Evolutionary conservation across 1,140 invertebrate genomes (phyloP), one percentile per base, ranked within the genome.

Genomic region (Dufourea novaeangliae): DNA sequence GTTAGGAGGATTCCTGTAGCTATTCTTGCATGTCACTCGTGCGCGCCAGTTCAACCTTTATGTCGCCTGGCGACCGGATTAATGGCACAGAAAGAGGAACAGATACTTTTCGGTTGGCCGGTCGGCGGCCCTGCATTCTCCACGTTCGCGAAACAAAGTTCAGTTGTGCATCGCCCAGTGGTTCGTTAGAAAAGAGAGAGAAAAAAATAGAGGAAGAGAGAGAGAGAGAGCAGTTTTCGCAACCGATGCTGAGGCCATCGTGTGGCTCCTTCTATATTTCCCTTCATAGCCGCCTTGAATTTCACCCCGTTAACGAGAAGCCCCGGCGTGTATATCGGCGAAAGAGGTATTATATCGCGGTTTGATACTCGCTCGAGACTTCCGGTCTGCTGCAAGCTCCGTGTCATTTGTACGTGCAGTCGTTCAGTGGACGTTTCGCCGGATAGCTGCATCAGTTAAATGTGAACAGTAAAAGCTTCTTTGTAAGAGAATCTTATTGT

Each of bases 61-160:
- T 75, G 11, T 29, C 34, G 27, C 54, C 20, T 14, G 34, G 39
- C 64, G 64, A 57, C 25, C 63, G 73, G 41, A 76, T 76, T 76
- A 76, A 69, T 59, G 73, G 52, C 25, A 69, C 66, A 76, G 54
- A 69, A 76, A 61, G 32, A 59, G 39, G 39, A 66, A 20, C 10
- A 59, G 73, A 50, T 69, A 59, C 54, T 76, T 76, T 76, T 75
- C 63, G 72, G 72, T 69, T 46, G 66, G 66, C 41, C 54, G 66
- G 29, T 27, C 52, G n/a, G 17, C 44, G 29, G 17, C 32, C 57
- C 27, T 44, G 63, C 11, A 37, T 68, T 59, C 52, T 4, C 3
- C 20, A 0, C 3, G 1, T 11, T n/a, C 37, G 29, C n/a, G 50
- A 69, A 76, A 76, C 73, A 69, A 76, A 76, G 50, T 76, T 76